Evolutionary conservation across 2,797 vertebrate species (phyloP), one percentile per base, ranked within the genome.

Genomic region (Parambassis ranga): DNA sequence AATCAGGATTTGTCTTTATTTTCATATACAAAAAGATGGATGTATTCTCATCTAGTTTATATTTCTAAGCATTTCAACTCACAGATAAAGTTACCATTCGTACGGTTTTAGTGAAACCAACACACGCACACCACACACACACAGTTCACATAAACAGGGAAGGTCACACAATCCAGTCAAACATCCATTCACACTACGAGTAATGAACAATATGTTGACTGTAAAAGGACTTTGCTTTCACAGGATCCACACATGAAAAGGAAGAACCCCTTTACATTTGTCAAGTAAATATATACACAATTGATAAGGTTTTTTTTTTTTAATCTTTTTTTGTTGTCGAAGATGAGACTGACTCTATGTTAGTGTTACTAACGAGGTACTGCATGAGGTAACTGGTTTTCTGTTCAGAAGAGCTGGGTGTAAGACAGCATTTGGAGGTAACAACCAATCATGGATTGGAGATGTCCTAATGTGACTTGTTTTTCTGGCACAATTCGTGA

Each of bases 301-400:
- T 56, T 76, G 65, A 74, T 62, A 37, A 61, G 65, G 50, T 42
- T 16, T 14, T 49, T 72, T 62, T 58, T 43, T 53, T 39, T 22
- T 52, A 58, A 48, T 32, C 15, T 43, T 31, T 51, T 48, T 64
- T 49, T 74, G 51, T 73, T 87, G 78, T 71, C 77, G 65, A 87
- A 89, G 77, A 86, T 81, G 85, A 88, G 71, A 86, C 85, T 48
- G 80, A 86, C 79, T 87, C 79, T 51, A 22, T 79, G 86, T 87
- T 89, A 82, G 85, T 80, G 83, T 87, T 74, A 78, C 77, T 85
- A 86, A 82, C 71, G 69, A 88, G 86, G 82, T 88, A 87, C 82
- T 87, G 88, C 85, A 87, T 95, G 95, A 97, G 95, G 95, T 96
- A 95, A 96, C 79, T 93, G 91, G 92, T 94, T 95, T 83, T 91